Conservation (phyloP, 2,888 invertebrate species). For the Scaptomyza tumidula region DNA sequence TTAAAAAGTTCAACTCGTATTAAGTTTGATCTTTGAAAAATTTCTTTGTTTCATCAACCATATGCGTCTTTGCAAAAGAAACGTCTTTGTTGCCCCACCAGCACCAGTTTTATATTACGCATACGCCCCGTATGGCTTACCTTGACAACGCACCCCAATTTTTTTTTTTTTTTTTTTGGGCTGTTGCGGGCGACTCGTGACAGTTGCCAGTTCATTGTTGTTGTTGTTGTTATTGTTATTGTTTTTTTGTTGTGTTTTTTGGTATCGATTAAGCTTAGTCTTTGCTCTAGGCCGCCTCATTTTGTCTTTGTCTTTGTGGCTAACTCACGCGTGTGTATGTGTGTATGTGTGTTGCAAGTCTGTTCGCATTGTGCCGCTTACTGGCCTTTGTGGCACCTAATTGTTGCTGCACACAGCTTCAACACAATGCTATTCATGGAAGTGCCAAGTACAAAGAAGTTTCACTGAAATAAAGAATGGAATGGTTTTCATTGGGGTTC, state of each 20-base stretch:
- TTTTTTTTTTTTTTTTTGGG: conserved; percentile 1
- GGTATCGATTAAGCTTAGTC: conserved; percentile 72
- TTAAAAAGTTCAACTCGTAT: not conserved
- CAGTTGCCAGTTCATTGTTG: conserved; percentile 57
- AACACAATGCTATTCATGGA: conserved; percentile 18
- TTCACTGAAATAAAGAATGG: not conserved
- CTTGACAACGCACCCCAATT: conserved; percentile 51
- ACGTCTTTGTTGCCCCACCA: not conserved
- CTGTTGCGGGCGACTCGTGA: conserved; percentile 49
- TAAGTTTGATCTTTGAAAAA: not conserved
- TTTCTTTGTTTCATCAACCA: not conserved
- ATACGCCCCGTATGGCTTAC: conserved; percentile 58
- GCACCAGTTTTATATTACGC: conserved; percentile 46
- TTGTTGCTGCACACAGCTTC: conserved; percentile 11
- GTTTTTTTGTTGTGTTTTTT: conserved; percentile 23
- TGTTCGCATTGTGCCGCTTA: conserved; percentile 30
- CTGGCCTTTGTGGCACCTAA: conserved; percentile 30
- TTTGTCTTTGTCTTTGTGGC: conserved; percentile 28
- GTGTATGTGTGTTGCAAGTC: conserved; percentile 9
- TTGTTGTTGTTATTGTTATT: conserved; percentile 6
- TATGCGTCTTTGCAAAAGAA: not conserved
- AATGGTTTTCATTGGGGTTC: not conserved
- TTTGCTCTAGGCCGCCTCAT: conserved; percentile 44
- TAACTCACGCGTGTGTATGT: conserved; percentile 4
- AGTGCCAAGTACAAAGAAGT: conserved; percentile 7